Evolutionary conservation across 2,797 vertebrate genomes (phyloP), one percentile per base, ranked within the genome.

Genomic region (Zalophus californianus): DNA sequence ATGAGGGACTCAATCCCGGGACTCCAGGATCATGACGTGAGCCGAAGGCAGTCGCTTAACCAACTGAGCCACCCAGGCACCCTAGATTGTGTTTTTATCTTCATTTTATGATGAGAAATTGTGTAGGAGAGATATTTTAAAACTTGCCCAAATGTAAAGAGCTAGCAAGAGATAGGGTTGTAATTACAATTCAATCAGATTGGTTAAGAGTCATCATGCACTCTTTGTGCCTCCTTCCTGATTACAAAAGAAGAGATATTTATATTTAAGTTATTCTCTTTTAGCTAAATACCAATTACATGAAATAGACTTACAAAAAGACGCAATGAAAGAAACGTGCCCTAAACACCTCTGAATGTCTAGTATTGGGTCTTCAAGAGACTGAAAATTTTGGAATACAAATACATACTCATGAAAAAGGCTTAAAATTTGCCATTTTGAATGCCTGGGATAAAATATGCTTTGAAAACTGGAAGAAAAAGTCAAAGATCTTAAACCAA

Each of bases 101-200:
- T 94, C n/a, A 88, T 89, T 68, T 91, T 92, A 75, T 91, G 70
- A 73, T 89, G 54, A 91, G 38, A 91, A 96, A 86, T 44, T 92
- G 2, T 66, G 7, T 93, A 87, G 16, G 13, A 87, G 48, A 93
- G 23, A 25, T 38, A 91, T 86, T 92, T 90, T 73, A 90, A 96
- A 90, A 78, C 25, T 85, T 91, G 0, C 20, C 29, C 35, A 86
- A 85, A 85, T 62, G 50, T 88, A 79, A 85, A 85, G 44, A 54
- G 20, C 18, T 88, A 80, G 44, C 10, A 85, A 93, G 35, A 68
- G 15, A 20, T 93, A 93, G 20, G 3, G 1, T 56, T 86, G 56
- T 73, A 85, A 88, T 90, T 97, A 95, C 80, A 62, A 89, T 83
- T 90, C 9, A 86, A 27, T 41, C 29, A 89, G 6, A 83, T 83